A percentile compares a stretch with the other conserved stretches of the same genome.
phyloP scores from a whole-genome alignment of 1,140 invertebrate species.

The Lordiphosa stackelbergi region DNA sequence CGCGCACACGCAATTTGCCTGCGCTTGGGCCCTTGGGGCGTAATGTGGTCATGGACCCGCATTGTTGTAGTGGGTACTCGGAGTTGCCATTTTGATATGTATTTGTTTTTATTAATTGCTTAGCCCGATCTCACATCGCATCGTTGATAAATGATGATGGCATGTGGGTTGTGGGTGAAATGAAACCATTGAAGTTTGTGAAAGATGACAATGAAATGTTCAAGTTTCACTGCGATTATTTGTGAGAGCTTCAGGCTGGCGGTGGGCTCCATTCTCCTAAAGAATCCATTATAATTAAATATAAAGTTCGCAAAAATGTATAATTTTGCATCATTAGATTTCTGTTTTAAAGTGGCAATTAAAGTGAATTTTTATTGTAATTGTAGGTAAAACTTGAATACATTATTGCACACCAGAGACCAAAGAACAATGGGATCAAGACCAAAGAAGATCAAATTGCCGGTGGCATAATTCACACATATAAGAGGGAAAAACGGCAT shows the following conservation, averaged over 20 bases:
- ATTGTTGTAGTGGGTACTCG: constrained; percentile 33
- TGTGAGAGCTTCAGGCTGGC: background rate
- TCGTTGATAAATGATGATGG: constrained; percentile 54
- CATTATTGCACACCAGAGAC: too few relatives aligned
- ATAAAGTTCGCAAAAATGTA: too few relatives aligned
- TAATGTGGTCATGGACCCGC: constrained; percentile 66
- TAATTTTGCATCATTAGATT: too few relatives aligned
- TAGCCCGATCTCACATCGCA: constrained; percentile 35
- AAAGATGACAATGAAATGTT: constrained; percentile 58
- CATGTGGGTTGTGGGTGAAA: constrained; percentile 60
- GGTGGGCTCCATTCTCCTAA: too few relatives aligned
- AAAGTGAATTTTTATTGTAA: too few relatives aligned
- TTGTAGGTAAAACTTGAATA: too few relatives aligned
- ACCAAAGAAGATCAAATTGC: too few relatives aligned
- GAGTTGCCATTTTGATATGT: constrained; percentile 50
- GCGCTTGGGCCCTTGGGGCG: constrained; percentile 9
- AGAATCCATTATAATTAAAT: too few relatives aligned
- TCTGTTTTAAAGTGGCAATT: too few relatives aligned
- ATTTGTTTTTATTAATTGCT: constrained; percentile 57
- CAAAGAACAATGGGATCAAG: too few relatives aligned
- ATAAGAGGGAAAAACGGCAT: too few relatives aligned
- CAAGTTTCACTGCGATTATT: constrained; percentile 54
- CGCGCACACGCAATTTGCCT: constrained; percentile 49
- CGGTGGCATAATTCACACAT: too few relatives aligned
- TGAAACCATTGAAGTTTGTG: constrained; percentile 55